Conservation (phyloP, 1,140 invertebrate genomes). For the Hylyphantes graminicola region DNA sequence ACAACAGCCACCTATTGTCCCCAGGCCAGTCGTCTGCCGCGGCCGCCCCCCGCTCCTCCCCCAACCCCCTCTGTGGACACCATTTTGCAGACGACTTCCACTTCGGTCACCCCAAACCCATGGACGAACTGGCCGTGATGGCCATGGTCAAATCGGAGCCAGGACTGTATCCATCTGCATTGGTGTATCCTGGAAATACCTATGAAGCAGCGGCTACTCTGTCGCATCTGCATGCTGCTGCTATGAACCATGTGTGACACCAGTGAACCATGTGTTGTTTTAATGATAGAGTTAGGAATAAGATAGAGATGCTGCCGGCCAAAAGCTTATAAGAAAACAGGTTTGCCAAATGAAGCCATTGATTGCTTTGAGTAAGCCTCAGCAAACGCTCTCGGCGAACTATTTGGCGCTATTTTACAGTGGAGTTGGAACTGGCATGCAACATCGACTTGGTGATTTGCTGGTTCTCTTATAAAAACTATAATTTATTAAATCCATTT, state of each 20-base stretch:
- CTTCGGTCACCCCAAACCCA: conserved; percentile 28
- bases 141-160: conserved; percentile 59
- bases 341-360: no score
- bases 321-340: no score
- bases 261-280: no score
- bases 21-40: conserved; percentile 14
- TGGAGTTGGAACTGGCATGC: no score
- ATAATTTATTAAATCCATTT: no score
- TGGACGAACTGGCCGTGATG: conserved; percentile 58
- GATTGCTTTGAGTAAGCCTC: no score
- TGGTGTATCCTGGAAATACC: conserved; percentile 42
- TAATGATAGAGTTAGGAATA: no score
- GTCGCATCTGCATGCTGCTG: conserved; percentile 39
- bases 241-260: conserved; percentile 27
- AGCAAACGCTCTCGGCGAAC: no score
- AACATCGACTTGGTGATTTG: no score
- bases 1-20: conserved; percentile 33
- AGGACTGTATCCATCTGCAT: conserved; percentile 38
- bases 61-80: conserved; percentile 8
- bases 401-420: no score
- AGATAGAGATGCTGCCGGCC: no score
- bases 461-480: no score
- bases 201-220: conserved; percentile 48
- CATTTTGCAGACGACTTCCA: conserved; percentile 10
- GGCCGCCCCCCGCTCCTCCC: conserved; percentile 3